Percentiles rank a stretch among this genome's conserved stretches.
phyloP scores from a whole-genome alignment of 2,113 vertebrate genomes.

The Actenoides lindsayi region DNA sequence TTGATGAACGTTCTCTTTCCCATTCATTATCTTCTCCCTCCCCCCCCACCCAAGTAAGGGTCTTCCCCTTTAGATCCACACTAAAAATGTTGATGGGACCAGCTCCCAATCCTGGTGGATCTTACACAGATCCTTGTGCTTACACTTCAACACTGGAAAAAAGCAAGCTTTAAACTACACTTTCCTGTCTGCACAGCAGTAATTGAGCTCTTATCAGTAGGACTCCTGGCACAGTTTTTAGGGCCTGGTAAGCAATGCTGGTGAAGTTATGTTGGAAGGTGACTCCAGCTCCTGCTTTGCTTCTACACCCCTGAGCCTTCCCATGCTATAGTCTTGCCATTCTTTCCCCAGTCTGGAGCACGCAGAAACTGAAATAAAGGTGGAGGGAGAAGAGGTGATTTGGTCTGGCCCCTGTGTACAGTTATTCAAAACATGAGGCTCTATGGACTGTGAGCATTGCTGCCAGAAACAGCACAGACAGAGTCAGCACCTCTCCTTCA shows the following conservation, averaged over 20 bases:
- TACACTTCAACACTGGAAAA: background rate
- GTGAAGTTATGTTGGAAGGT: background rate
- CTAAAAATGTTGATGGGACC: background rate
- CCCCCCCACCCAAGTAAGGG: background rate
- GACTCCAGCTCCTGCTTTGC: background rate
- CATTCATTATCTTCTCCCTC: background rate
- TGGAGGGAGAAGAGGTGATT: background rate
- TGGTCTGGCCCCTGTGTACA: background rate
- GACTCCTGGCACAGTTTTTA: background rate
- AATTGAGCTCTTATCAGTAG: background rate
- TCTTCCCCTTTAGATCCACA: background rate
- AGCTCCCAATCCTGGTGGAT: background rate
- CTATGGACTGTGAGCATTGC: background rate
- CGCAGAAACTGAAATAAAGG: background rate
- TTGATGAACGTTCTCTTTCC: background rate
- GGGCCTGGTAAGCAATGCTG: background rate
- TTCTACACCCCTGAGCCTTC: background rate
- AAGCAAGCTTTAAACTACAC: background rate
- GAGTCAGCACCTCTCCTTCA: rapidly evolving
- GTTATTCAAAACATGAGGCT: background rate
- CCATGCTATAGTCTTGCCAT: background rate
- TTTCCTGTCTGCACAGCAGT: background rate
- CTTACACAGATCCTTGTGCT: background rate
- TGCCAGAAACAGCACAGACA: background rate
- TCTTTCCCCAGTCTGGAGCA: background rate